Evolutionary conservation across 2,888 invertebrate species (phyloP).

Genomic region (Meiosimyza decipiens): DNA sequence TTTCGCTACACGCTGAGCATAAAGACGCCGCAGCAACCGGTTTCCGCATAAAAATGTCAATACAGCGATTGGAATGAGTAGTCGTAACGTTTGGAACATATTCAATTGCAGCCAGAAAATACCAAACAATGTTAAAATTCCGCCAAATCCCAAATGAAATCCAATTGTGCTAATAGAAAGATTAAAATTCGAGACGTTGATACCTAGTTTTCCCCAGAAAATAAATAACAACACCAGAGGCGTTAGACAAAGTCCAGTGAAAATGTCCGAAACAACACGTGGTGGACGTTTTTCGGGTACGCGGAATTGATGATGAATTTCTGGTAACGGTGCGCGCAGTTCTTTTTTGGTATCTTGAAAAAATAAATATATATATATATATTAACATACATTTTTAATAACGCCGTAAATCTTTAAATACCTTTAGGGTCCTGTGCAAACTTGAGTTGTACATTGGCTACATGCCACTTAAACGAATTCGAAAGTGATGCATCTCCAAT

Average conservation of each 20-base stretch:
- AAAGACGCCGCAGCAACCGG: constrained; percentile 84
- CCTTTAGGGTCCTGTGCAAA: constrained; percentile 71
- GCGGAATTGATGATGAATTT: constrained; percentile 87
- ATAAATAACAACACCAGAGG: constrained; percentile 85
- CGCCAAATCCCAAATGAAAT: constrained; percentile 91
- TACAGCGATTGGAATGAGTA: constrained; percentile 84
- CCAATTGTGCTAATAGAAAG: constrained; percentile 81
- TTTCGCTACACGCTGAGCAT: constrained; percentile 57
- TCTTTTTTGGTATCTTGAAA: constrained; percentile 39
- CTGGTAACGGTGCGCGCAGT: constrained; percentile 69
- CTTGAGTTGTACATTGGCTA: constrained; percentile 82
- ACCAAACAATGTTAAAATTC: constrained; percentile 89
- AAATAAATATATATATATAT: neutral
- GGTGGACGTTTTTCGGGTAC: constrained; percentile 92
- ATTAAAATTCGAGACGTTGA: constrained; percentile 87
- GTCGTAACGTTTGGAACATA: constrained; percentile 96
- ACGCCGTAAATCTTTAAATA: constrained; percentile 33
- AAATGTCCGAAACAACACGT: constrained; percentile 87
- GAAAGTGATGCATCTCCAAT: constrained; percentile 92
- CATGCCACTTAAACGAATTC: constrained; percentile 88
- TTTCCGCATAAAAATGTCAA: constrained; percentile 95
- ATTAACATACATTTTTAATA: neutral
- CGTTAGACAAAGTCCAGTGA: constrained; percentile 84
- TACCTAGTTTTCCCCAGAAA: constrained; percentile 88
- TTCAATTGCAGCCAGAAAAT: constrained; percentile 92